A percentile compares a stretch with the other conserved stretches of the same genome.
Evolutionary conservation across 2,797 vertebrate species (phyloP).

Genomic region (Pteropus rufus): DNA sequence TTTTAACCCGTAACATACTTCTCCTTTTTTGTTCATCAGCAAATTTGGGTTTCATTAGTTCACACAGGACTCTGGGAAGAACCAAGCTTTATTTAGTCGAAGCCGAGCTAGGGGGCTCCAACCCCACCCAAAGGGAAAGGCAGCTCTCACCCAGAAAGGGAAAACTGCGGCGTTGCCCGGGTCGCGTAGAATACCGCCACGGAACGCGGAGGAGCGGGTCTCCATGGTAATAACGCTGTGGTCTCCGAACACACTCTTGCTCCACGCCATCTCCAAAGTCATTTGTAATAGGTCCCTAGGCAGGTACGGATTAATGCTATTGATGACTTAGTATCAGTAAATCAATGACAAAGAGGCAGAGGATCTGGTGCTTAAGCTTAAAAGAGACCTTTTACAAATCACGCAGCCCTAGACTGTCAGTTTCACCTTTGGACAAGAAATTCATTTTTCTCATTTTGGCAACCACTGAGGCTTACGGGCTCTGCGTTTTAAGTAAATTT

Average conservation of each 20-base stretch:
- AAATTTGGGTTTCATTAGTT: slow-evolving; percentile 78
- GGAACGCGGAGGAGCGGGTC: background rate
- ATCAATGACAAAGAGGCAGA: slow-evolving; percentile 58
- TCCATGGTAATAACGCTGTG: background rate
- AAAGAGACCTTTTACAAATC: slow-evolving; percentile 50
- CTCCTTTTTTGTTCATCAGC: slow-evolving; percentile 78
- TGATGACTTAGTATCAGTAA: slow-evolving; percentile 66
- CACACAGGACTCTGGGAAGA: slow-evolving; percentile 61
- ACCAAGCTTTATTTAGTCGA: slow-evolving; percentile 31
- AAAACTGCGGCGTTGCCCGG: background rate
- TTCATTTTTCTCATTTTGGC: slow-evolving; percentile 52
- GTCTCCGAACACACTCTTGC: slow-evolving; percentile 9
- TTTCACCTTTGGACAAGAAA: slow-evolving; percentile 53
- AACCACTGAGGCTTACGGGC: background rate
- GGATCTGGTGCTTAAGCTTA: slow-evolving; percentile 47
- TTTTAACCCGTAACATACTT: slow-evolving; percentile 87
- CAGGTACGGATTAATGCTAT: slow-evolving; percentile 61
- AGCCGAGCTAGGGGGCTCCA: slow-evolving; percentile 26
- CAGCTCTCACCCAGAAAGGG: background rate
- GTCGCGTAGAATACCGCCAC: background rate
- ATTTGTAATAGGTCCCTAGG: slow-evolving; percentile 65
- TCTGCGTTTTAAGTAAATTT: slow-evolving; percentile 52
- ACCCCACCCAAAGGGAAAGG: background rate
- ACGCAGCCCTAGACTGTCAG: background rate
- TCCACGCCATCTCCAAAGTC: slow-evolving; percentile 47